These are phyloP conservation scores for Ondatra zibethicus DNA, from an alignment of 2,113 vertebrate species.

Conservation along the genomic window DNA sequence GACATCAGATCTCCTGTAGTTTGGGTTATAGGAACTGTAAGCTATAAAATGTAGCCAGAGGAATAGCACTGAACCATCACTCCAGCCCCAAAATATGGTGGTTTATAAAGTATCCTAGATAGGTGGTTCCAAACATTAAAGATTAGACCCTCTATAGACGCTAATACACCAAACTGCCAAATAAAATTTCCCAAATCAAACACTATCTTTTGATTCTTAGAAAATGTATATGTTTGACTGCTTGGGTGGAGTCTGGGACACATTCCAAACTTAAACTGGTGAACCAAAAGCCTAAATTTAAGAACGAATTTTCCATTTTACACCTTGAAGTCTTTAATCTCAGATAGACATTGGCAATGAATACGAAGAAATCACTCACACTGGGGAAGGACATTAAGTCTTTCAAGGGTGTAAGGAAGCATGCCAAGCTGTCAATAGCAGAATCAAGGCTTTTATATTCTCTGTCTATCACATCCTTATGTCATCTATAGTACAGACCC, in stretches of 20 bases:
- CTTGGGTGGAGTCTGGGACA: background rate
- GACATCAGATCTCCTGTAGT: background rate
- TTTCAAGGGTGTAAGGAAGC: background rate
- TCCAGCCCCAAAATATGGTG: background rate
- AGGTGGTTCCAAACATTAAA: background rate
- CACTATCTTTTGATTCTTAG: background rate
- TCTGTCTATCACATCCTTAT: background rate
- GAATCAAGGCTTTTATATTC: background rate
- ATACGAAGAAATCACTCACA: background rate
- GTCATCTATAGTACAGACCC: background rate
- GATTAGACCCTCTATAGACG: background rate
- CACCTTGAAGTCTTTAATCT: background rate
- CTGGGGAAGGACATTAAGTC: background rate
- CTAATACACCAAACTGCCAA: background rate
- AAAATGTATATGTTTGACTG: background rate
- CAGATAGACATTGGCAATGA: constrained; percentile 2
- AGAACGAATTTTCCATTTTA: background rate
- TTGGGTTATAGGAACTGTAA: background rate
- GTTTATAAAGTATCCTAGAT: background rate
- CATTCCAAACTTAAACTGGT: background rate
- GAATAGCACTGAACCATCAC: background rate
- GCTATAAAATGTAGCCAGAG: background rate
- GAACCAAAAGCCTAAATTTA: constrained; percentile 29
- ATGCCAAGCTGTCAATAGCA: background rate
- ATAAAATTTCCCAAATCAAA: background rate